Conservation (phyloP, 2,888 invertebrate species). For the Aphrophora alni region DNA sequence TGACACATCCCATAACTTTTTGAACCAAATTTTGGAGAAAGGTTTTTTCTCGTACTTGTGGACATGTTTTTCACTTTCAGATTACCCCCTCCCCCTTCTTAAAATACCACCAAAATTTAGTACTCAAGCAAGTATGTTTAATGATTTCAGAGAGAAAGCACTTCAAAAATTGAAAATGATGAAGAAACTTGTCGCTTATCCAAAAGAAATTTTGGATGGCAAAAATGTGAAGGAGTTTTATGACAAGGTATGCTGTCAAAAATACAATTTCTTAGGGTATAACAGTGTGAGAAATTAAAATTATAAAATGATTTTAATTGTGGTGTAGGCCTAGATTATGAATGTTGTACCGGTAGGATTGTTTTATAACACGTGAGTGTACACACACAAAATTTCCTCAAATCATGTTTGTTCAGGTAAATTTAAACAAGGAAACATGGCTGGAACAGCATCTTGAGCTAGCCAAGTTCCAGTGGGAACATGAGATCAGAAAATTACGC, state of each 20-base stretch:
- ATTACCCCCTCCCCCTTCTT: too few relatives aligned
- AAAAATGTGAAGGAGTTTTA: neutral
- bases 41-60: too few relatives aligned
- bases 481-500: neutral
- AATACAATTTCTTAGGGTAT: too few relatives aligned
- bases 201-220: neutral
- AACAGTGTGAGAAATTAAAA: too few relatives aligned
- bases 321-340: too few relatives aligned
- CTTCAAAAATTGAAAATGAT: neutral
- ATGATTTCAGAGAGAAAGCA: neutral
- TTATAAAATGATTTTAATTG: too few relatives aligned
- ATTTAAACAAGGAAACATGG: neutral
- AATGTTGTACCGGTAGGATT: too few relatives aligned
- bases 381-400: neutral
- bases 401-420: neutral
- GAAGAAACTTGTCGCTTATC: neutral
- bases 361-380: too few relatives aligned
- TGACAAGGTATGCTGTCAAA: neutral
- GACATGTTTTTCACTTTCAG: too few relatives aligned
- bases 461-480: neutral
- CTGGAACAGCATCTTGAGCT: neutral
- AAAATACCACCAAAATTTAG: too few relatives aligned
- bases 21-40: too few relatives aligned
- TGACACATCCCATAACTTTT: too few relatives aligned
- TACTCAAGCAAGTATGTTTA: neutral